Evolutionary conservation across 2,888 invertebrate species (phyloP), one percentile per base, ranked within the genome.

Genomic region (Drosophila nr. perissopoda): DNA sequence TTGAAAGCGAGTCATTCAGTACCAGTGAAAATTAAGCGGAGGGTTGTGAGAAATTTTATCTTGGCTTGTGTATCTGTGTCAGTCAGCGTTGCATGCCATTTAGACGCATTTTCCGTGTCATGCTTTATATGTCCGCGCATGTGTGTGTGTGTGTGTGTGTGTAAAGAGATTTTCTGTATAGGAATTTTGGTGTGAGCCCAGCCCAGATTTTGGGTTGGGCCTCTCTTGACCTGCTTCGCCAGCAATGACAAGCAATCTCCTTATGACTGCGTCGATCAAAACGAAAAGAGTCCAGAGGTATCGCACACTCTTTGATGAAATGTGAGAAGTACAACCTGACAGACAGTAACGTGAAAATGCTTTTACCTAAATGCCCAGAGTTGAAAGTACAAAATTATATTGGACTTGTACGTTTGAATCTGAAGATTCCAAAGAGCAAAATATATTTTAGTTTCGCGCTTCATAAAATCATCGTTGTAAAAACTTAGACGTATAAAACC

Each of bases 181-280:
- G 52, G 13, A 49, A 70, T 51, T 46, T 36, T 25, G 49, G 21
- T 38, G n/a, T 33, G 46, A 48, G 60, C 49, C 57, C 52, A 27
- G 31, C 58, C 60, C 63, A 60, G 38, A 33, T 34, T 49, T 27
- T 58, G 66, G 70, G 64, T 16, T 48, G 62, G 78, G 53, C 65
- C 38, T 21, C 25, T 40, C 61, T 51, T 79, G 79, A 78, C 79
- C 74, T 70, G 60, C 53, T 78, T 78, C 60, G 48, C n/a, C 52
- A 52, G 76, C 62, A 64, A 74, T 70, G 66, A 79, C 75, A 57
- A 57, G 79, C 75, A 60, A 64, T 78, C 64, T 67, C 29, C 64
- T 58, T 57, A 51, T 52, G 49, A 56, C 59, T 42, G 31, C 10
- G 21, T 63, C 69, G 69, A 68, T 59, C 53, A 60, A 57, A 53